Base-by-base conservation (phyloP, 23 tunicate species). In the Trididemnum clinides region DNA sequence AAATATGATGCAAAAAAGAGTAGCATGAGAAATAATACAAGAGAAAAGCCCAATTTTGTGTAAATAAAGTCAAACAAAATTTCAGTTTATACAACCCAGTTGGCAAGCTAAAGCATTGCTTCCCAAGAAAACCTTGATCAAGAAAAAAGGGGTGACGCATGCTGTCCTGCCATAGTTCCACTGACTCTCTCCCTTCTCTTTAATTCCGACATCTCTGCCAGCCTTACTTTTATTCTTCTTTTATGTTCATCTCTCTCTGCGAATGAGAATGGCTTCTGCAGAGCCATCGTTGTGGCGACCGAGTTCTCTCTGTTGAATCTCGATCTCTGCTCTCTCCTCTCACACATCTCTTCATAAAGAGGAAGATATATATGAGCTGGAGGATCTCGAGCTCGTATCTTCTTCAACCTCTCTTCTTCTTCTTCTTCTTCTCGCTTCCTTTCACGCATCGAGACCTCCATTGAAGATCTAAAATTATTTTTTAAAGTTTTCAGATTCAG, bases 321-420 rank as follows among this genome's bases (percentile, higher is more conserved):
- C 21, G 87, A 82, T 26, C 97, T 72, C 73, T 92, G 91, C 82
- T 92, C 91, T 37, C 85, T 86, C 59, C 91, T 82, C 64, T 92
- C 97, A 74, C 49, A 72, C 37, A 92, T 92, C 85, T 92, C 97
- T 27, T 92, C 85, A 70, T 63, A 92, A 0, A 92, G 82, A 6
- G 97, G 97, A 57, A 92, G 85, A 70, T 82, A 92, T 33, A 78
- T 92, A 62, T 84, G 89, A 66, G 97, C 88, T 20, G 97, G 97
- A 36, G 97, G 86, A 20, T 84, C 88, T 39, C 75, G 86, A 1
- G 97, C 88, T 35, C 88, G 78, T 18, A 57, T 49, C 64, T 30
- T 81, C 51, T 28, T 80, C 28, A 31, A 19, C 59, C 44, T 35
- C 37, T 77, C 77, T 20, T 36, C 7, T 28, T 33, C 64, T 19